Evolutionary conservation across 1,140 invertebrate species (phyloP).

Genomic region (Tetranychus urticae): DNA sequence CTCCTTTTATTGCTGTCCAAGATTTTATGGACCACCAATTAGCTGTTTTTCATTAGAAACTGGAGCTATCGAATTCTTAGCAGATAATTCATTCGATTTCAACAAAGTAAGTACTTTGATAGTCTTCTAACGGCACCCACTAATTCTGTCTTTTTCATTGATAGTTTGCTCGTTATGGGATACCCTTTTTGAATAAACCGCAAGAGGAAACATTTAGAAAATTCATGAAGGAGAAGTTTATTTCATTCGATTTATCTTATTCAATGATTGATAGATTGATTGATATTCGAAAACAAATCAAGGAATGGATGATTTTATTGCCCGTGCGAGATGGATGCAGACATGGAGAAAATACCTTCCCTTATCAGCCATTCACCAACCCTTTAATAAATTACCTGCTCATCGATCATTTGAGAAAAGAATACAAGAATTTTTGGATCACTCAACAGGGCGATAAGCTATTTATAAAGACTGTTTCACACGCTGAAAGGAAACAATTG

Average conservation of each 20-base stretch:
- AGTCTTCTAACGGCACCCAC: background rate
- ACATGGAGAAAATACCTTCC: background rate
- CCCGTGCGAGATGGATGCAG: background rate
- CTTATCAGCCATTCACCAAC: background rate
- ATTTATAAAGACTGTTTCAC: background rate
- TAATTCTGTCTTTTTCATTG: background rate
- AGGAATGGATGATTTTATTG: background rate
- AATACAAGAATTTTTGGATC: background rate
- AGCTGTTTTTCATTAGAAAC: background rate
- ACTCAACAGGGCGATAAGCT: background rate
- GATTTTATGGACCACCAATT: background rate
- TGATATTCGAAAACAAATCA: background rate
- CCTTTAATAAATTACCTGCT: background rate
- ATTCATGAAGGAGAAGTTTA: background rate
- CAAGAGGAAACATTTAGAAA: background rate
- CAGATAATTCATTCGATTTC: background rate
- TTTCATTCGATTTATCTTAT: background rate
- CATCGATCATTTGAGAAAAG: background rate
- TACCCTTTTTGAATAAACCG: background rate
- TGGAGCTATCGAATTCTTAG: background rate
- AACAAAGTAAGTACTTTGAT: background rate
- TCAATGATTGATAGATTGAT: background rate
- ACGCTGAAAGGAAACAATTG: background rate
- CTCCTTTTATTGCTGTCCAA: background rate
- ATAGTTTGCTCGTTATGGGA: background rate